Evolutionary conservation across 2,113 vertebrate genomes (phyloP).

Genomic region (Rhinolophus sinicus): DNA sequence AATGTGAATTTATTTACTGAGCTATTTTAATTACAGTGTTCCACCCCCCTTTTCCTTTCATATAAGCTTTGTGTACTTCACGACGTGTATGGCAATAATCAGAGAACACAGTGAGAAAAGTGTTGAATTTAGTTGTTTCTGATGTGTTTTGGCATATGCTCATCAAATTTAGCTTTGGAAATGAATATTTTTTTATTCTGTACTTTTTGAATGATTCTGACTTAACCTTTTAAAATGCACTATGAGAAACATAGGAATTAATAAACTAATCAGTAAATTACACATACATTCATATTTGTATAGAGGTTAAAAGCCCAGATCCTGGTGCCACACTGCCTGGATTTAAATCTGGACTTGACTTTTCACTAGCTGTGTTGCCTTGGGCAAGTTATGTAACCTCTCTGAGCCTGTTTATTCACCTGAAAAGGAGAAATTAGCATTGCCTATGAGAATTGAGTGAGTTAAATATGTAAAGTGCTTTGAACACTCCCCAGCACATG

Average conservation of each 20-base stretch:
- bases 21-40: slow-evolving; percentile 70
- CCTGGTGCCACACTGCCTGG: background rate
- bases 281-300: background rate
- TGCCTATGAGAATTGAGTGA: slow-evolving; percentile 35
- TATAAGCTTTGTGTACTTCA: slow-evolving; percentile 85
- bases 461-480: slow-evolving; percentile 54
- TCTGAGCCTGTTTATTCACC: background rate
- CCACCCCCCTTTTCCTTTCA: slow-evolving; percentile 81
- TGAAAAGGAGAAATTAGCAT: slow-evolving; percentile 38
- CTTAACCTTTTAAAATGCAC: slow-evolving; percentile 17
- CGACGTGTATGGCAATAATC: slow-evolving; percentile 82
- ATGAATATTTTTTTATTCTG: slow-evolving; percentile 53
- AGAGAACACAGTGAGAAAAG: slow-evolving; percentile 46
- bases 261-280: background rate
- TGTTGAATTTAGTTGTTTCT: slow-evolving; percentile 75
- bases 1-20: slow-evolving; percentile 80
- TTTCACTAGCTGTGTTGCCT: background rate
- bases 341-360: background rate
- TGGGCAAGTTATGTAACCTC: background rate
- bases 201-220: slow-evolving; percentile 51
- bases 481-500: background rate
- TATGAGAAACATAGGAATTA: slow-evolving; percentile 16
- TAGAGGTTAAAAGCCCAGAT: background rate
- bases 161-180: slow-evolving; percentile 68
- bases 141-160: slow-evolving; percentile 76